These are phyloP conservation scores for Volucella bombylans DNA, from an alignment of 2,888 invertebrate genomes.

Conservation along the genomic window DNA sequence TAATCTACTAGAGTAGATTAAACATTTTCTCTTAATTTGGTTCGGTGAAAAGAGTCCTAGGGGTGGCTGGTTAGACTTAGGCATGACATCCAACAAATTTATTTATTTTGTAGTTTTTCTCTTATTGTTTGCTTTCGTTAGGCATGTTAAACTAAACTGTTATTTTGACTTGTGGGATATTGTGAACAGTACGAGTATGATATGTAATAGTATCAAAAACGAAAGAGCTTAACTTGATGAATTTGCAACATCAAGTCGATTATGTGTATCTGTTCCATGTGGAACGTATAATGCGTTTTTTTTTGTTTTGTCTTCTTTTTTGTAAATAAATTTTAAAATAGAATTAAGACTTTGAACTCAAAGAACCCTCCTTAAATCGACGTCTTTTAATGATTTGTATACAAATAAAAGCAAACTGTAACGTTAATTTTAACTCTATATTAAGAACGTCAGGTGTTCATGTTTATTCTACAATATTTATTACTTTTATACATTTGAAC, in stretches of 20 bases:
- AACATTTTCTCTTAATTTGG: not conserved
- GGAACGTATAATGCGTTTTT: not conserved
- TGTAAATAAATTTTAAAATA: conserved; percentile 17
- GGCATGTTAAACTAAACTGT: no score
- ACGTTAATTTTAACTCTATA: no score
- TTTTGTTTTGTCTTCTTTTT: not conserved
- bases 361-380: not conserved
- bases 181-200: not conserved
- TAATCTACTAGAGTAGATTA: not conserved
- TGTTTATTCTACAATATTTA: no score
- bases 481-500: no score
- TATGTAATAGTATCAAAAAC: not conserved
- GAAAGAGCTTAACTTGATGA: conserved; percentile 9
- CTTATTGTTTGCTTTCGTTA: no score
- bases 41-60: conserved; percentile 10
- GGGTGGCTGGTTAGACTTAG: conserved; percentile 13
- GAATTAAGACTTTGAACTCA: not conserved
- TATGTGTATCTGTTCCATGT: not conserved
- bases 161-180: no score
- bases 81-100: not conserved
- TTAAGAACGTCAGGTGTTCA: no score
- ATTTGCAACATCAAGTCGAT: not conserved
- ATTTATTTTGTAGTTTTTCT: conserved; percentile 7
- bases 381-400: not conserved
- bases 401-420: no score